phyloP scores from a whole-genome alignment of 2,113 vertebrate species.

The Amblyopsis rosae region DNA sequence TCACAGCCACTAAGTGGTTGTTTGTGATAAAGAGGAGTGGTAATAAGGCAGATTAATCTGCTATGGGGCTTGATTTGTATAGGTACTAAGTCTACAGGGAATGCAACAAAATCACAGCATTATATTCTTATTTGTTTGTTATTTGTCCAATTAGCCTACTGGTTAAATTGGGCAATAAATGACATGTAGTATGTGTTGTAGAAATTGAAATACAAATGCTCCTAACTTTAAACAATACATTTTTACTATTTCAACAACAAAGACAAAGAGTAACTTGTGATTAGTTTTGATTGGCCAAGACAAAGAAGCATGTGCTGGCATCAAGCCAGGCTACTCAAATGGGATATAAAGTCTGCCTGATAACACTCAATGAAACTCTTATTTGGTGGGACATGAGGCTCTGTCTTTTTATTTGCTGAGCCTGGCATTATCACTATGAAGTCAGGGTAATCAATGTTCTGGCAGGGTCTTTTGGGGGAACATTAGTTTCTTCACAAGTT shows the following conservation, averaged over 20 bases:
- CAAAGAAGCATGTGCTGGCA: background rate
- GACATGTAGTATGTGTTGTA: too few relatives aligned
- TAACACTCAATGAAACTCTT: background rate
- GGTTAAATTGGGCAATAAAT: too few relatives aligned
- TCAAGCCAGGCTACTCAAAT: background rate
- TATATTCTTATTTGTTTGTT: too few relatives aligned
- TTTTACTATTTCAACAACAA: too few relatives aligned
- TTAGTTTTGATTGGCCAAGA: background rate
- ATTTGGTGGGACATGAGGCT: background rate
- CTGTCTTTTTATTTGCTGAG: background rate
- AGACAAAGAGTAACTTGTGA: too few relatives aligned
- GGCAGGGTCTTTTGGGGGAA: too few relatives aligned
- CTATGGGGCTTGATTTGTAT: too few relatives aligned
- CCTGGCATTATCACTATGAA: background rate
- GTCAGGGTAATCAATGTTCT: background rate
- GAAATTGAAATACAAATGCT: too few relatives aligned
- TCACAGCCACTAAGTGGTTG: background rate
- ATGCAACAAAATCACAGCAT: too few relatives aligned
- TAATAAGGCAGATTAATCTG: background rate
- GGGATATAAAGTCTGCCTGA: conserved; percentile 3
- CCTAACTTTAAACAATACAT: too few relatives aligned
- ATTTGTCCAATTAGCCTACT: too few relatives aligned
- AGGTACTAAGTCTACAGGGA: background rate
- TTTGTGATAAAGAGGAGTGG: background rate
- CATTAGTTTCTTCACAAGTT: too few relatives aligned